Evolutionary conservation across 2,797 vertebrate genomes (phyloP), one percentile per base, ranked within the genome.

Genomic region (Pempheris klunzingeri): DNA sequence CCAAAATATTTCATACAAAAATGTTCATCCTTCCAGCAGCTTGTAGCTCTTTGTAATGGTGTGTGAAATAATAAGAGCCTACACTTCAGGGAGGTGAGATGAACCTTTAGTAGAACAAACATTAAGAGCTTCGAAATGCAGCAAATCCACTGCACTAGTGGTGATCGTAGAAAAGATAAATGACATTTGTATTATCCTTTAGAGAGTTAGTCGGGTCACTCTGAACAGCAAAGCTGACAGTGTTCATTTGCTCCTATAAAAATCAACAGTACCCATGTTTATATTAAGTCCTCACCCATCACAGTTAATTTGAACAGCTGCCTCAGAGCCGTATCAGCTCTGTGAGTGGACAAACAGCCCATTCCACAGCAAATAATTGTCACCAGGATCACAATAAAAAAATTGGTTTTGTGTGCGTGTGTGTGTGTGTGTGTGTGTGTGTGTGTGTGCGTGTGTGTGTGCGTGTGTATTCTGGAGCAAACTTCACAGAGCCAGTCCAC

Each of bases 221-320:
- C 17, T 10, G 62, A 69, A 74, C 55, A 39, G 59, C 47, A 58
- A 74, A 84, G 49, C 39, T 58, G 57, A 71, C 74, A 28, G 43
- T 77, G 78, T 76, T 86, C 73, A 81, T 82, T 85, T 61, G 53
- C 30, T 62, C 73, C 24, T 18, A 28, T 73, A 75, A 78, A 82
- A 77, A 76, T 70, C 82, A 85, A 82, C 84, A 86, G 64, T 43
- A 24, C 13, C 66, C 8, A 22, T 85, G 87, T 90, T 86, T 78
- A 70, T 78, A 71, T 76, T 72, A 81, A 73, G 82, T 61, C 83
- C 58, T 86, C 54, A 57, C 5, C 66, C 78, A 71, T 85, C 87
- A 34, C 38, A 55, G 78, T 80, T 83, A 1, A 89, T 92, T 90
- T 91, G 87, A 90, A 90, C 90, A 93, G 88, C 90, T 90, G 90